These are phyloP conservation scores for Pectinophora gossypiella DNA, from an alignment of 1,140 invertebrate genomes.

Conservation along the genomic window DNA sequence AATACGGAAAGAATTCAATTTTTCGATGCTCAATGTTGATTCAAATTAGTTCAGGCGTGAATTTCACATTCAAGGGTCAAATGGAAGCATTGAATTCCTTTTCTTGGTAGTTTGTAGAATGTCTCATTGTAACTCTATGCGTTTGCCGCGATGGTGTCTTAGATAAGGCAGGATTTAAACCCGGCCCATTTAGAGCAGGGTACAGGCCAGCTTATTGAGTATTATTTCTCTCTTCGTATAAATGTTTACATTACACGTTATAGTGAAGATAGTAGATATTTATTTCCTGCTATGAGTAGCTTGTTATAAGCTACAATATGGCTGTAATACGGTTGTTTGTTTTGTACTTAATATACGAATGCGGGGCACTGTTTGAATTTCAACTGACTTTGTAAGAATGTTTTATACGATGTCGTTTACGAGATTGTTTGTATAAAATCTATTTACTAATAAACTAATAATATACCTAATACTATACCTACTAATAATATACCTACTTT, in stretches of 20 bases:
- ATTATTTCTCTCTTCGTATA: conserved; percentile 29
- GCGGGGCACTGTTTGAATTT: too few species aligned
- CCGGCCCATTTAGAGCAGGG: conserved; percentile 22
- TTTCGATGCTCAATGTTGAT: conserved; percentile 18
- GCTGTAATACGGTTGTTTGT: too few species aligned
- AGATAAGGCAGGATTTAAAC: conserved; percentile 60
- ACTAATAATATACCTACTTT: too few species aligned
- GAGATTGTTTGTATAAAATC: too few species aligned
- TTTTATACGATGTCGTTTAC: too few species aligned
- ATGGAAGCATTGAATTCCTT: conserved; percentile 37
- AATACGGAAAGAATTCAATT: conserved; percentile 21
- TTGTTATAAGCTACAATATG: too few species aligned
- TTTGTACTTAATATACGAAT: too few species aligned
- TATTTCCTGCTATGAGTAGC: too few species aligned
- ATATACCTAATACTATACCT: too few species aligned
- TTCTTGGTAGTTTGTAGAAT: conserved; percentile 28
- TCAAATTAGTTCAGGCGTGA: conserved; percentile 60
- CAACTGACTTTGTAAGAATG: too few species aligned
- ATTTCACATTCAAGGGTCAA: conserved; percentile 48
- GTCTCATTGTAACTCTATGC: conserved; percentile 62
- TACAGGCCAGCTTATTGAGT: not conserved
- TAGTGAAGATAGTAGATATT: too few species aligned
- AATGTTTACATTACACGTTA: conserved; percentile 36
- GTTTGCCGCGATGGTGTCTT: conserved; percentile 44
- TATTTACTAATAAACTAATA: too few species aligned